Base-by-base conservation (phyloP, 2,888 invertebrate species). In the Ectobius pallidus region DNA sequence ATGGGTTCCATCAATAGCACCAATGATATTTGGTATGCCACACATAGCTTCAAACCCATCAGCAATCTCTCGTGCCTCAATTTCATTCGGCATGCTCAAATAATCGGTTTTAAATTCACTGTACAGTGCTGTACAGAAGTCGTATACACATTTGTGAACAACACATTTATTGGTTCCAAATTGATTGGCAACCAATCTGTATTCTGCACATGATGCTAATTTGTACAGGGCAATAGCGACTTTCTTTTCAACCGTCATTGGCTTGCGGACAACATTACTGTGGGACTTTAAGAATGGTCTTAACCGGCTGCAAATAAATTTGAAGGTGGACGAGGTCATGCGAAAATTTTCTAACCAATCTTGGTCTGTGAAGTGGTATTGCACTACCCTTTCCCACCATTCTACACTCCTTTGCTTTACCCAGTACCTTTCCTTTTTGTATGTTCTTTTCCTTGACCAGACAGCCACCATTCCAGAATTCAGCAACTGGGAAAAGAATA, bases 11-110 rank as follows among this genome's bases (percentile, higher is more conserved):
- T 80, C 78, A 61, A 80, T 79, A 18, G 75, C 77, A 34, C 80
- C 79, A 71, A 80, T 77, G 14, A 80, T 73, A 75, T 80, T 78
- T n/a, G 80, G 79, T 18, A 80, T 76, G 62, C 68, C 46, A 22
- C 68, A 46, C n/a, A n/a, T n/a, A n/a, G n/a, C n/a, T n/a, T n/a
- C n/a, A n/a, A n/a, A n/a, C n/a, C n/a, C n/a, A n/a, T n/a, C n/a
- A n/a, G n/a, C n/a, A 16, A 30, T 32, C 27, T 30, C 27, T 9
- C 30, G 30, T 61, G 27, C 61, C 16, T 80, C 80, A 27, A 71
- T 69, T 58, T 73, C 70, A 42, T 76, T 75, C 58, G 80, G 80
- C 77, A 81, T 77, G 34, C 58, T 73, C 20, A 81, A 76, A 58
- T 76, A 73, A 62, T 74, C 22, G 25, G 2, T 9, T 42, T 65